Conservation (phyloP, 1,140 invertebrate genomes). For the Drosophila subobscura region DNA sequence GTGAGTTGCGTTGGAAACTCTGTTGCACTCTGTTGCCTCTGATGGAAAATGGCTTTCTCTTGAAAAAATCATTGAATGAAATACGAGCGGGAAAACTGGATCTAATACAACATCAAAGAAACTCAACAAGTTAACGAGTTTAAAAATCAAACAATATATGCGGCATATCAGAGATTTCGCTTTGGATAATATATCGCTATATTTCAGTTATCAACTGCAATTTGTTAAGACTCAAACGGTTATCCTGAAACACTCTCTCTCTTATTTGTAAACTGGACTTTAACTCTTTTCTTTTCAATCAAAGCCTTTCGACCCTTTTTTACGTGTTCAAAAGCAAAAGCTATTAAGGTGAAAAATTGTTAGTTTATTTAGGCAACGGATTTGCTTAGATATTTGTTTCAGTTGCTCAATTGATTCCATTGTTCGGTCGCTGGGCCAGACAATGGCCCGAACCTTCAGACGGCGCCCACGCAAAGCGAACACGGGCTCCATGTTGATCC, state of each 20-base stretch:
- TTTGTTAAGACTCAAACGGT: background rate
- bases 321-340: constrained; percentile 9
- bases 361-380: constrained; percentile 52
- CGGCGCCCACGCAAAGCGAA: constrained; percentile 17
- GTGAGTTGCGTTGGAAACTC: background rate
- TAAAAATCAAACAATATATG: background rate
- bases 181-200: too few relatives aligned
- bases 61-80: background rate
- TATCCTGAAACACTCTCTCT: background rate
- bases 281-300: constrained; percentile 44
- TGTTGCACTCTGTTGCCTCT: background rate
- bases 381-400: constrained; percentile 51
- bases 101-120: too few relatives aligned
- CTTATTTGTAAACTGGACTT: background rate
- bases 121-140: background rate
- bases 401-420: constrained; percentile 48
- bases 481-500: constrained; percentile 31
- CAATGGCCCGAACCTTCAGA: constrained; percentile 17
- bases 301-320: constrained; percentile 33
- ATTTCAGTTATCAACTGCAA: background rate
- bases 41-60: too few relatives aligned
- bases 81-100: background rate
- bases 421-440: constrained; percentile 9
- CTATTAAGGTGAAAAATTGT: constrained; percentile 53
- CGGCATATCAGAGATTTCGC: too few relatives aligned